A percentile compares a stretch with the other conserved stretches of the same genome.
phyloP scores from a whole-genome alignment of 2,888 invertebrate genomes.

The Volucella inflata region DNA sequence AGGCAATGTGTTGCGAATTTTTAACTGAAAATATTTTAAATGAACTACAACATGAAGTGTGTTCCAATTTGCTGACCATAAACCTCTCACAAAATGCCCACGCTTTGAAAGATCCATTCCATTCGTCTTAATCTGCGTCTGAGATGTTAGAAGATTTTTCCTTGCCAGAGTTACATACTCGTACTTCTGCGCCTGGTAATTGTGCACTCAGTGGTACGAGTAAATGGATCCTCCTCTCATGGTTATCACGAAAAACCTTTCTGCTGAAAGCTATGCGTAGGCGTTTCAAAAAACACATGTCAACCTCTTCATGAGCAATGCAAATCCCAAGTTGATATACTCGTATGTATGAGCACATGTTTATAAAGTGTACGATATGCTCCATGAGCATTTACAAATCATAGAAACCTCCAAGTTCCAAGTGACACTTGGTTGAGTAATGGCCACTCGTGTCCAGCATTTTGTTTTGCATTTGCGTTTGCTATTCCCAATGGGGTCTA shows the following conservation, averaged over 20 bases:
- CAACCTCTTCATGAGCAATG: constrained; percentile 49
- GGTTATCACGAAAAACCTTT: constrained; percentile 50
- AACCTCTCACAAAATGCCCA: constrained; percentile 56
- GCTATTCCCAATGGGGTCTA: constrained; percentile 67
- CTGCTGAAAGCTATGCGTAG: constrained; percentile 63
- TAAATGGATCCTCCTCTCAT: constrained; percentile 61
- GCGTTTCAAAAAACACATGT: constrained; percentile 65
- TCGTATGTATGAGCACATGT: constrained; percentile 1
- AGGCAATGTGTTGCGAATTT: constrained; percentile 48
- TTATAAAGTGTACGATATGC: constrained; percentile 52
- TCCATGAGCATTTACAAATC: constrained; percentile 43
- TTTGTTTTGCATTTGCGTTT: constrained; percentile 29
- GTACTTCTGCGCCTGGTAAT: constrained; percentile 43
- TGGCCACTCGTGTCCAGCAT: constrained; percentile 49
- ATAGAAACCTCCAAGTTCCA: constrained; percentile 38
- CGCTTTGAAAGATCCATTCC: constrained; percentile 49
- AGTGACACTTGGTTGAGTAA: constrained; percentile 69
- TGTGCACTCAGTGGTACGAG: constrained; percentile 39
- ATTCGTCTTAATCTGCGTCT: constrained; percentile 26
- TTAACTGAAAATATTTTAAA: constrained; percentile 33
- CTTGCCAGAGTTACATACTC: constrained; percentile 47
- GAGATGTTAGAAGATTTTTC: constrained; percentile 18
- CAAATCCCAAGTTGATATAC: constrained; percentile 33
- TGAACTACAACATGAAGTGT: constrained; percentile 41
- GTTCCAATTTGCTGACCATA: constrained; percentile 28